Evolutionary conservation across 2,113 vertebrate genomes (phyloP), one percentile per base, ranked within the genome.

Genomic region (Chrysemys picta): DNA sequence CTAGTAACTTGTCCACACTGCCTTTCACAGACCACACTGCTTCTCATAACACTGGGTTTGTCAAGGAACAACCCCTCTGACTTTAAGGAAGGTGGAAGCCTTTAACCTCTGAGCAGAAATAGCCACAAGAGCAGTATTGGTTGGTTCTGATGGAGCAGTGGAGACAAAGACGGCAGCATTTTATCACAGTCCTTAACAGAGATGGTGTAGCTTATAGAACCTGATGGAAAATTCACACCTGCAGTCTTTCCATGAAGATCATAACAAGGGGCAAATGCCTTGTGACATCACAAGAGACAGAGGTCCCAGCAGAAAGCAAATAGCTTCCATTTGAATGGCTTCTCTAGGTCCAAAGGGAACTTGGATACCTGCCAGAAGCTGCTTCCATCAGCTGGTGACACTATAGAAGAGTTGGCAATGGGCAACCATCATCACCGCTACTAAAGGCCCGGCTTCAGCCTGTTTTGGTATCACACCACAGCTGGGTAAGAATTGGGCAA

Each of bases 371-470:
- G 59, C 8, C 38, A 47, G 79, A 81, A 29, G 4, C 4, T 2
- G 1, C 2, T 52, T 62, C 31, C 47, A 21, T 2, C 6, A 1
- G 49, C 0, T 56, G 35, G 21, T 45, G n/a, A 42, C 22, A 3
- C 16, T 14, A 27, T 9, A 31, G 54, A 50, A 79, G 9, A 90
- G 19, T 0, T 85, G 38, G 14, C 72, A 86, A 75, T 3, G 4
- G 25, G 82, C 65, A 83, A 53, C 2, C 52, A 65, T 38, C 38
- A 72, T 9, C 11, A 49, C 25, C 50, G 50, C 4, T 65, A 47
- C 52, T 53, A 27, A 87, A 89, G 42, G 8, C 4, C n/a, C 27
- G 54, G 19, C 1, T 88, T 91, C 4, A 80, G 52, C 14, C 89
- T 80, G 4, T 3, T 38, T 3, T 38, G 31, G 2, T 62, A 29